phyloP scores from a whole-genome alignment of 2,797 vertebrate species.

The Loriculus beryllinus region DNA sequence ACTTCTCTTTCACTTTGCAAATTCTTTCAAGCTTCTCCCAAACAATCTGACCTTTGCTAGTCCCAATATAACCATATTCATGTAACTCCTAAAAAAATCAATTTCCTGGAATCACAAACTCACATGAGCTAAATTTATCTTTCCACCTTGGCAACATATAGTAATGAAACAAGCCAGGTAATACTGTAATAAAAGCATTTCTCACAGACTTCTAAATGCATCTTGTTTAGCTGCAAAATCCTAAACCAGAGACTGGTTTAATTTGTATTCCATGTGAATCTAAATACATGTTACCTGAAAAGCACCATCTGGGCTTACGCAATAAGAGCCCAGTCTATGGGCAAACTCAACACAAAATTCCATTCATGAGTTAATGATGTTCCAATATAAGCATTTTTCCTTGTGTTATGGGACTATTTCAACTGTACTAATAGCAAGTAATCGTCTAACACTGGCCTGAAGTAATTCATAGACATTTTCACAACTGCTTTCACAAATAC shows the following conservation, averaged over 20 bases:
- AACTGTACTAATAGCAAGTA: not conserved
- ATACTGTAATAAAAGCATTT: not conserved
- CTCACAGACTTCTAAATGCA: not conserved
- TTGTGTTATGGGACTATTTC: not conserved
- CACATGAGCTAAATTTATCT: not conserved
- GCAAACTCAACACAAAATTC: not conserved
- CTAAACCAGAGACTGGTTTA: not conserved
- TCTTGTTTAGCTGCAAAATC: not conserved
- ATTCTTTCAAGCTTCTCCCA: not conserved
- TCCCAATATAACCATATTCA: not conserved
- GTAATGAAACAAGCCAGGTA: not conserved
- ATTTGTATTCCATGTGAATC: not conserved
- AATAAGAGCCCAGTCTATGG: not conserved
- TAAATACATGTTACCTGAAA: not conserved
- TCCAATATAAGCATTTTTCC: not conserved
- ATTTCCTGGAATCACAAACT: not conserved
- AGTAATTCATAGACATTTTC: not conserved
- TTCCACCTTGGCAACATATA: not conserved
- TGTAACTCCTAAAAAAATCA: not conserved
- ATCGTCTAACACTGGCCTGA: not conserved
- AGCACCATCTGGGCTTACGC: not conserved
- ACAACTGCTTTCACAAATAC: not conserved
- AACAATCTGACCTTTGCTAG: not conserved
- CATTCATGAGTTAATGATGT: not conserved
- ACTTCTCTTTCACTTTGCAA: not conserved